These are phyloP conservation scores for Pelobates cultripes DNA, from an alignment of 2,797 vertebrate genomes.

Conservation along the genomic window DNA sequence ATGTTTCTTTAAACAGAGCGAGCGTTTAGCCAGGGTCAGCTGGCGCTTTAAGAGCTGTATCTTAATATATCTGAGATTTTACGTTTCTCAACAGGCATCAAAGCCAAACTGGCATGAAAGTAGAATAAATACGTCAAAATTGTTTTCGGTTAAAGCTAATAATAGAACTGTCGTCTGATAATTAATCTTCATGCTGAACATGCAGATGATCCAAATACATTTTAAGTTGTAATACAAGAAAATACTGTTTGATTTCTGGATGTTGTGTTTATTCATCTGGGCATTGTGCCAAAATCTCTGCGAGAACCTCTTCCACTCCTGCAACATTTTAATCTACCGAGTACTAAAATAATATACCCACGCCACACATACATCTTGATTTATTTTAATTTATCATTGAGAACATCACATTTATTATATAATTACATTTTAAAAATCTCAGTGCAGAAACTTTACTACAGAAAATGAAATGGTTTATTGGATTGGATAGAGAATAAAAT, in stretches of 20 bases:
- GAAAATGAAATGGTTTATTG: background rate
- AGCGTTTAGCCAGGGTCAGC: too few species aligned
- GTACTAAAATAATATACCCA: constrained; percentile 48
- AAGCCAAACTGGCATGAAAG: constrained; percentile 12
- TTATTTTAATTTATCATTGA: constrained; percentile 13
- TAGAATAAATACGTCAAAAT: constrained; percentile 13
- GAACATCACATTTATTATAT: constrained; percentile 38
- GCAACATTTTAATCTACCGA: constrained; percentile 51
- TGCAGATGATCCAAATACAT: constrained; percentile 18
- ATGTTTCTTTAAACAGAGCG: too few species aligned
- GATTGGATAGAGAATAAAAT: too few species aligned
- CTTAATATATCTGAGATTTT: background rate
- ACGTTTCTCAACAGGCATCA: background rate
- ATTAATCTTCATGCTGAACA: constrained; percentile 20
- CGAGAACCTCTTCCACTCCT: constrained; percentile 34
- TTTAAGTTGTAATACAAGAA: constrained; percentile 44
- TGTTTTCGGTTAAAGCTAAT: background rate
- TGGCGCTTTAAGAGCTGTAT: too few species aligned
- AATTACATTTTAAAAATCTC: constrained; percentile 7
- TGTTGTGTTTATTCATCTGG: constrained; percentile 40
- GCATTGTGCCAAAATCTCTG: constrained; percentile 45
- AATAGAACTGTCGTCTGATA: constrained; percentile 15
- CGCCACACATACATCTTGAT: constrained; percentile 47
- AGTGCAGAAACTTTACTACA: background rate
- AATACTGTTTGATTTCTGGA: constrained; percentile 42